Conservation (phyloP, 2,113 vertebrate species). For the Micronisus gabar region DNA sequence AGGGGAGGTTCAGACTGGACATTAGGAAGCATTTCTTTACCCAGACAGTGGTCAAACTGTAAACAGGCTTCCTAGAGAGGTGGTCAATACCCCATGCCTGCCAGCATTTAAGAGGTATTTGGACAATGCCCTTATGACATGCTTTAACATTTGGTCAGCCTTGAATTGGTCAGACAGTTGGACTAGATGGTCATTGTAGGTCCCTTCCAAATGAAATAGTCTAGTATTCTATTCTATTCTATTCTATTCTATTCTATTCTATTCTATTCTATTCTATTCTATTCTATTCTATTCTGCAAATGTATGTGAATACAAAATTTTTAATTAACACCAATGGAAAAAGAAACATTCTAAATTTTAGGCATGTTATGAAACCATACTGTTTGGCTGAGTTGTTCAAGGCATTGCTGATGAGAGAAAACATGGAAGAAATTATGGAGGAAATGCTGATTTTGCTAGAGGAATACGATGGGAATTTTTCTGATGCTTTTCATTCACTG, state of each 20-base stretch:
- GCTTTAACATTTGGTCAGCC: neutral
- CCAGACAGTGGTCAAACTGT: neutral
- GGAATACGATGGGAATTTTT: neutral
- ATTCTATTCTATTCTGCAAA: neutral
- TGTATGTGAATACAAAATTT: neutral
- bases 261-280: no score
- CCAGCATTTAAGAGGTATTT: neutral
- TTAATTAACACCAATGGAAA: neutral
- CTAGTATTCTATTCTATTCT: no score
- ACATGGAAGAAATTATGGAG: neutral
- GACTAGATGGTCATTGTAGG: neutral
- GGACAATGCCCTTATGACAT: neutral
- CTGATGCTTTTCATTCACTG: neutral
- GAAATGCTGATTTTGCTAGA: neutral
- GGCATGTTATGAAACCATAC: neutral
- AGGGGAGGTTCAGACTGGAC: no score
- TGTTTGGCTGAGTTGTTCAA: neutral
- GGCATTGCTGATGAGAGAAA: neutral
- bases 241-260: no score
- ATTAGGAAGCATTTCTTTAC: no score
- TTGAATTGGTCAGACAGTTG: neutral
- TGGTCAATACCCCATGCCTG: fast-evolving
- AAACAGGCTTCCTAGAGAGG: neutral
- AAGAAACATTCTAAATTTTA: neutral
- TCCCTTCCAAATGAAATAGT: neutral